Evolutionary conservation across 2,113 vertebrate genomes (phyloP), one percentile per base, ranked within the genome.

Genomic region (Psophia crepitans): DNA sequence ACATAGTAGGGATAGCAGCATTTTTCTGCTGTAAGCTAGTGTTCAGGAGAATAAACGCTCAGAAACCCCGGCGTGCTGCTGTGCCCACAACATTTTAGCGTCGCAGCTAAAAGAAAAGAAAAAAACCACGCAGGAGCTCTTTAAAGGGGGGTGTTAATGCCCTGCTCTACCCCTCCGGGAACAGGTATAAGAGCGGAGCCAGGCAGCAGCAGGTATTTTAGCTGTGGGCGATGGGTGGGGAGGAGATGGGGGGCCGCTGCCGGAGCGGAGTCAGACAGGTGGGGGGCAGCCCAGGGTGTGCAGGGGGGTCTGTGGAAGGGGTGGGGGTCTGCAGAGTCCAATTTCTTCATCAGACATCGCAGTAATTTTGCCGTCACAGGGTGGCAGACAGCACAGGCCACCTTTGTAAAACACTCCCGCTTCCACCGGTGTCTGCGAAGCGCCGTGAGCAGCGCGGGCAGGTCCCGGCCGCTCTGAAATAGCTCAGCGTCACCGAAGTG

Each of bases 401-500:
- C 75, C 35, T 61, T 30, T 2, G 6, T 9, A 8, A 44, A 73
- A 14, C 57, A 2, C 30, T 51, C 39, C 57, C 22, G 11, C 48
- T 63, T 14, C 43, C 61, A 74, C 14, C 0, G 2, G 24, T 8
- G 61, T 15, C 61, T 69, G 71, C 33, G 71, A 21, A 53, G 74
- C 2, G 24, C 7, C 0, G 54, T 8, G 66, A 61, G 82, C 2
- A 3, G 49, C 8, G 0, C 4, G 19, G 93, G 92, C 92, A 96
- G 89, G 87, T 65, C 92, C 76, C 0, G 0, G 85, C 93, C 0
- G 14, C 96, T 94, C 85, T 0, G 6, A 66, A 96, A 95, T 95
- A 96, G 27, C 88, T 97, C 69, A 4, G 73, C 27, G 93, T 8
- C 80, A 53, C 69, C 78, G 83, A 43, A 89, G 88, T 93, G 97